Evolutionary conservation across 2,113 vertebrate genomes (phyloP).

Genomic region (Suncus etruscus): DNA sequence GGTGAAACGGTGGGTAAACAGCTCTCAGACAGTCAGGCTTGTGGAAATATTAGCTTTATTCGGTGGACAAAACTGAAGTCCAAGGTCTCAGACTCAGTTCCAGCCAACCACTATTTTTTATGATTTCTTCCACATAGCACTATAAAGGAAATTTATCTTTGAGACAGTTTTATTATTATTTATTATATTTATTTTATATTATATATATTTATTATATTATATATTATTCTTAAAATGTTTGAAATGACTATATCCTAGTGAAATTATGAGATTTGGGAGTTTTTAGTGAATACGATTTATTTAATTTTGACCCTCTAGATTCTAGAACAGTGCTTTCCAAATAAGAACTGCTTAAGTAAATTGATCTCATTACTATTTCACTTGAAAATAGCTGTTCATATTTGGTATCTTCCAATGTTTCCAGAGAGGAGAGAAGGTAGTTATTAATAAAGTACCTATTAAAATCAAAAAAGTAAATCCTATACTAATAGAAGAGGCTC

Average conservation of each 20-base stretch:
- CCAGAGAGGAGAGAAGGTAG: not conserved
- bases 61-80: too few relatives aligned
- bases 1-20: too few relatives aligned
- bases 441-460: not conserved
- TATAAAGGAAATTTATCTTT: not conserved
- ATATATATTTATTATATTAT: too few relatives aligned
- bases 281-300: not conserved
- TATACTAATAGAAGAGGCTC: not conserved
- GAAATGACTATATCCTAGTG: not conserved
- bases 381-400: not conserved
- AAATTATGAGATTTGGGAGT: not conserved
- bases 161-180: constrained; percentile 2
- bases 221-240: not conserved
- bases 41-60: too few relatives aligned
- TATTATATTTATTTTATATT: too few relatives aligned
- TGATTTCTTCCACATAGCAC: not conserved
- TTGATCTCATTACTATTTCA: constrained; percentile 27
- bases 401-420: constrained; percentile 1
- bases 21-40: too few relatives aligned
- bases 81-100: too few relatives aligned
- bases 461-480: not conserved
- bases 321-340: constrained; percentile 36
- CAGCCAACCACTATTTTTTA: too few relatives aligned
- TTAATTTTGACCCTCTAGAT: not conserved
- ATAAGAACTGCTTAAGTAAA: not conserved